Evolutionary conservation across 2,888 invertebrate species (phyloP).

Genomic region (Lasius fuliginosus): DNA sequence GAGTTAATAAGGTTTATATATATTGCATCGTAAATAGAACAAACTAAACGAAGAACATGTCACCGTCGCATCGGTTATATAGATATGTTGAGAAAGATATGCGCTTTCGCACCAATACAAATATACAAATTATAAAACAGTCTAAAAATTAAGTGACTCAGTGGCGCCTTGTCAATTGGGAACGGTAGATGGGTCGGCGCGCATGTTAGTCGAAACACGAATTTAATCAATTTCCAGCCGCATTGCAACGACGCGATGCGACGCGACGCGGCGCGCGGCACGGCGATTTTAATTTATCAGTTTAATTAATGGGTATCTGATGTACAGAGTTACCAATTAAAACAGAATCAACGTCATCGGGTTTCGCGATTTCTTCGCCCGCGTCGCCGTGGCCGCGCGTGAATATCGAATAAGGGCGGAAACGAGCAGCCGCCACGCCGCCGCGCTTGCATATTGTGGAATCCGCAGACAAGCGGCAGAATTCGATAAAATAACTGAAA

Average conservation of each 20-base stretch:
- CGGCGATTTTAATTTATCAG: slow-evolving; percentile 48
- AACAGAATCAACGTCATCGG: slow-evolving; percentile 48
- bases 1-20: slow-evolving; percentile 39
- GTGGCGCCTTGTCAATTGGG: slow-evolving; percentile 25
- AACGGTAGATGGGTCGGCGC: not conserved
- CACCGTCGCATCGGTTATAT: no score
- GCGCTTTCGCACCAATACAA: no score
- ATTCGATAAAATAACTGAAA: slow-evolving; percentile 45
- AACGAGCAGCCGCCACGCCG: not conserved
- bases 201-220: slow-evolving; percentile 26
- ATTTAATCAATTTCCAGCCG: slow-evolving; percentile 46
- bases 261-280: not conserved
- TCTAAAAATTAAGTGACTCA: slow-evolving; percentile 18
- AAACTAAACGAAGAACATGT: slow-evolving; percentile 6
- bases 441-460: slow-evolving; percentile 26
- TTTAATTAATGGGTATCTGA: slow-evolving; percentile 49
- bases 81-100: not conserved
- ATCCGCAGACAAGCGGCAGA: slow-evolving; percentile 36
- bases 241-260: slow-evolving; percentile 22
- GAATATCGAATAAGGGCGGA: slow-evolving; percentile 13
- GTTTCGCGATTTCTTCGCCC: slow-evolving; percentile 30
- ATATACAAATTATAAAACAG: not conserved
- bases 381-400: slow-evolving; percentile 13
- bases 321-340: slow-evolving; percentile 42
- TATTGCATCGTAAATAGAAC: not conserved